Evolutionary conservation across 2,797 vertebrate species (phyloP).

Genomic region (Falco berigora): DNA sequence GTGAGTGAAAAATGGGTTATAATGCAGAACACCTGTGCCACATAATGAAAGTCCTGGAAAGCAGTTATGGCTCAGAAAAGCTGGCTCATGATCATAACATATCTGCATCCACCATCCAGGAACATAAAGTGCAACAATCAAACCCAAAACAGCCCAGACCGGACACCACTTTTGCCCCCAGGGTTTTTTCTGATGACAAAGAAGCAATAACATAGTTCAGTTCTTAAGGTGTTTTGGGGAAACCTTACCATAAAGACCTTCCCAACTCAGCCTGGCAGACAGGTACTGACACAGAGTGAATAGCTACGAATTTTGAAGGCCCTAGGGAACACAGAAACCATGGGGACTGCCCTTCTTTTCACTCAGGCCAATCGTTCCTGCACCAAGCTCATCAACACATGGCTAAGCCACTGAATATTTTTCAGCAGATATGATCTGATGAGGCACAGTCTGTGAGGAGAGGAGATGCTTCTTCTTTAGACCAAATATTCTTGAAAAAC

Average conservation of each 20-base stretch:
- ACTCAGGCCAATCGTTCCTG: background rate
- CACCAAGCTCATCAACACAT: background rate
- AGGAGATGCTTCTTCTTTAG: background rate
- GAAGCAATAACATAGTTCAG: background rate
- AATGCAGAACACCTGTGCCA: slow-evolving; percentile 65
- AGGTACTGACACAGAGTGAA: background rate
- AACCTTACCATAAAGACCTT: background rate
- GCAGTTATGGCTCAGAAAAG: slow-evolving; percentile 51
- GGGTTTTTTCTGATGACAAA: background rate
- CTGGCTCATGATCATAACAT: slow-evolving; percentile 17
- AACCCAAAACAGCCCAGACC: background rate
- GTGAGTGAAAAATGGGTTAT: slow-evolving; percentile 58
- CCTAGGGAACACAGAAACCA: background rate
- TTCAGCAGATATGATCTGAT: background rate
- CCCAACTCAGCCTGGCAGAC: background rate
- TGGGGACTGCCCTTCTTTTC: background rate
- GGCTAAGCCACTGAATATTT: background rate
- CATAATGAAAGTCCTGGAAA: slow-evolving; percentile 59
- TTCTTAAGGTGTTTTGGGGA: background rate
- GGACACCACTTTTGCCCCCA: background rate
- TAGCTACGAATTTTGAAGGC: background rate
- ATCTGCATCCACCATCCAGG: background rate
- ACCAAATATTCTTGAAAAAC: background rate
- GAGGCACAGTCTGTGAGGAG: background rate
- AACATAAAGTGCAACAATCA: background rate